Percentiles rank a stretch among this genome's conserved stretches.
These are phyloP conservation scores for Cyprinodon variegatus DNA, from an alignment of 2,113 vertebrate genomes.

Conservation along the genomic window DNA sequence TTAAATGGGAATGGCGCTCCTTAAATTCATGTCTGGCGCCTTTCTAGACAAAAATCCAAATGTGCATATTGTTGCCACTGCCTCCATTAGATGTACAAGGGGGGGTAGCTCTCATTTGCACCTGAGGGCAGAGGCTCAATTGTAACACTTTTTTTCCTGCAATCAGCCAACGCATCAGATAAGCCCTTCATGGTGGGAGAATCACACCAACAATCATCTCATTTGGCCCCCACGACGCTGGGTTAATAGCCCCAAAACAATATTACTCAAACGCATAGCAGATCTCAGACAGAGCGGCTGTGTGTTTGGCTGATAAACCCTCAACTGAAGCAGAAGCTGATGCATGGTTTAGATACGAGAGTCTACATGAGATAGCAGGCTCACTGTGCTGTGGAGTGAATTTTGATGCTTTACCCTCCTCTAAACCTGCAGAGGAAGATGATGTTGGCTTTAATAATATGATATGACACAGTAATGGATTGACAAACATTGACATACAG, in stretches of 20 bases:
- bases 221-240: slow-evolving; percentile 33
- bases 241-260: slow-evolving; percentile 40
- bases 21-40: slow-evolving; percentile 28
- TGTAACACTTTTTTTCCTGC: slow-evolving; percentile 24
- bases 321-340: not conserved
- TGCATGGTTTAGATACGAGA: slow-evolving; percentile 4
- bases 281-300: not conserved
- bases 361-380: not conserved
- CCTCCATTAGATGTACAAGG: slow-evolving; percentile 49
- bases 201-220: slow-evolving; percentile 38
- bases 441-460: not conserved
- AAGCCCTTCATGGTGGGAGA: slow-evolving; percentile 36
- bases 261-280: not conserved
- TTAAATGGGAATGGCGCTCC: slow-evolving; percentile 17
- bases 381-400: not conserved
- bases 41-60: slow-evolving; percentile 41
- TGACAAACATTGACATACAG: not conserved
- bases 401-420: not conserved
- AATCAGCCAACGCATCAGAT: slow-evolving; percentile 48
- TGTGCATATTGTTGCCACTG: slow-evolving; percentile 54
- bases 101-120: slow-evolving; percentile 52
- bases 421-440: not conserved
- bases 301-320: slow-evolving; percentile 28
- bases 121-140: slow-evolving; percentile 44
- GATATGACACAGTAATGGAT: not conserved